phyloP scores from a whole-genome alignment of 2,113 vertebrate genomes.

The Phoxinus phoxinus region DNA sequence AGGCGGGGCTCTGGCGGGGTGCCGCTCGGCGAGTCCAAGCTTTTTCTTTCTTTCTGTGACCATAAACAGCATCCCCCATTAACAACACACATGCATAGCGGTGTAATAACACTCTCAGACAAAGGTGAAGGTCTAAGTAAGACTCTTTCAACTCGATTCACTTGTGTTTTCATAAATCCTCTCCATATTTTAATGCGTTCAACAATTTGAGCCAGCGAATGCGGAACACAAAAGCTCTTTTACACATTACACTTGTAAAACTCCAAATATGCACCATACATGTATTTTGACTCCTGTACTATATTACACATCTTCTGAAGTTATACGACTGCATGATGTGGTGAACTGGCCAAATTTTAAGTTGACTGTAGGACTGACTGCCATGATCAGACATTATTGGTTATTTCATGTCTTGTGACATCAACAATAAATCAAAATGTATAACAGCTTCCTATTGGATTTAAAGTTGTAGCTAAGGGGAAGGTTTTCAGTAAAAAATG shows the following conservation, averaged over 20 bases:
- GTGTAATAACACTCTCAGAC: conserved; percentile 62
- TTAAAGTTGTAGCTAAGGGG: neutral
- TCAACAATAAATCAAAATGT: neutral
- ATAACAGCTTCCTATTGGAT: neutral
- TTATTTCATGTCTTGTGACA: neutral
- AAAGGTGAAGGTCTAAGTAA: conserved; percentile 74
- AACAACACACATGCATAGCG: conserved; percentile 30
- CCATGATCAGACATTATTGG: neutral
- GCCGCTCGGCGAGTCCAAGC: conserved; percentile 61
- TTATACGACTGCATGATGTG: neutral
- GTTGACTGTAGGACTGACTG: neutral
- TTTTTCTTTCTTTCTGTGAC: conserved; percentile 60
- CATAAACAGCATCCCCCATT: conserved; percentile 40
- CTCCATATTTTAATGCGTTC: neutral
- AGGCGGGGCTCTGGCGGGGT: conserved; percentile 63
- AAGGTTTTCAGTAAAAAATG: neutral
- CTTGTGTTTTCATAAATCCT: neutral
- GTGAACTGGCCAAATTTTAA: neutral
- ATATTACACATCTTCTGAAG: conserved; percentile 3
- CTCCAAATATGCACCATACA: neutral
- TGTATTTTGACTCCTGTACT: neutral
- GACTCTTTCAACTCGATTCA: neutral
- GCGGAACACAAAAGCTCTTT: neutral
- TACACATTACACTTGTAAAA: neutral
- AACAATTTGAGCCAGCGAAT: neutral